Percentiles rank a stretch among this genome's conserved stretches.
phyloP scores from a whole-genome alignment of 2,113 vertebrate genomes.

The Erythrocercus mccallii region DNA sequence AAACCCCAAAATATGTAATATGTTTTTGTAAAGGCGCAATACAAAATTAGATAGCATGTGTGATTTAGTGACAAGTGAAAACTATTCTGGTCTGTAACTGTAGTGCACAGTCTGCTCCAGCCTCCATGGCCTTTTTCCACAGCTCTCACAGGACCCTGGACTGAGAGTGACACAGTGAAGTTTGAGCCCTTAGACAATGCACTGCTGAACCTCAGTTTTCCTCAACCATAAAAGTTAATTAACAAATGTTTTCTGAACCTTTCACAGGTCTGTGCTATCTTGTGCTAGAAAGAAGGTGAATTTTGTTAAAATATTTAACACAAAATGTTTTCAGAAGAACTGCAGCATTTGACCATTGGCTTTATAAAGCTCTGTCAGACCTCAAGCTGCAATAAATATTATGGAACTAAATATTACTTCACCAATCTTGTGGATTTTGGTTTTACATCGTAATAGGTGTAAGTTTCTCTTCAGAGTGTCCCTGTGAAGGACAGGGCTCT shows the following conservation, averaged over 20 bases:
- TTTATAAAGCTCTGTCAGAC: neutral
- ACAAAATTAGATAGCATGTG: neutral
- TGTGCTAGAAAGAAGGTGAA: neutral
- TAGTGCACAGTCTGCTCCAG: neutral
- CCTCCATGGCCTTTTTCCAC: neutral
- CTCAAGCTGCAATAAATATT: neutral
- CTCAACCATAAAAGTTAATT: neutral
- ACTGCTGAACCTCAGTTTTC: neutral
- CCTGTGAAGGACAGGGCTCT: neutral
- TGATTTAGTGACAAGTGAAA: neutral
- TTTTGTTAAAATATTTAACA: neutral
- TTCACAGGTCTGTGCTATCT: neutral
- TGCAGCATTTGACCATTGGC: neutral
- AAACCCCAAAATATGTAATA: rapidly evolving
- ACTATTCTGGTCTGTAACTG: neutral
- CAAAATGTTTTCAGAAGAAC: neutral
- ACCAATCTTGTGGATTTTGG: neutral
- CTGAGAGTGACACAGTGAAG: neutral
- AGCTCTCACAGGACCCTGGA: neutral
- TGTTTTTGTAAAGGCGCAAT: neutral
- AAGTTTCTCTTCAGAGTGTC: neutral
- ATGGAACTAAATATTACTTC: neutral
- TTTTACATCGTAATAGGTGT: neutral
- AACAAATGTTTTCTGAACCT: neutral
- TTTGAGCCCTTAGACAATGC: neutral